These are phyloP conservation scores for Clarias laeviceps DNA, from an alignment of 2,797 vertebrate genomes.

Conservation along the genomic window DNA sequence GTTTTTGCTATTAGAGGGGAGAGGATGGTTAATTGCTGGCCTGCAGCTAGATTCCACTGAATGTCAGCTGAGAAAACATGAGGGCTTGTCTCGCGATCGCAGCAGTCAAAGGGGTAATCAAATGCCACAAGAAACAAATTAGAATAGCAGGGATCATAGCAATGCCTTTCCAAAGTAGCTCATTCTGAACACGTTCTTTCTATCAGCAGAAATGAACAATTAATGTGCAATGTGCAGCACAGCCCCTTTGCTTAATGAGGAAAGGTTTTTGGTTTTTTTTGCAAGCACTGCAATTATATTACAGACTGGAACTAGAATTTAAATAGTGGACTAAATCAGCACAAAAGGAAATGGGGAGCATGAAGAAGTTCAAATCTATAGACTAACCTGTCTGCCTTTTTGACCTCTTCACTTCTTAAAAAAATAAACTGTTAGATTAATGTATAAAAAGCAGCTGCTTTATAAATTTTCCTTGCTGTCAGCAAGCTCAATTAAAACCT, in stretches of 20 bases:
- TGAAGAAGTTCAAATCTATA: constrained; percentile 31
- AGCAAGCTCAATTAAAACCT: constrained; percentile 62
- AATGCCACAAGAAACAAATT: constrained; percentile 59
- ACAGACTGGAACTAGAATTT: neutral
- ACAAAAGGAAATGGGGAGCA: neutral
- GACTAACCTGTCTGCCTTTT: constrained; percentile 30
- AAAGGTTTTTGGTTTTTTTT: neutral
- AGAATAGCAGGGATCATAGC: constrained; percentile 60
- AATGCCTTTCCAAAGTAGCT: constrained; percentile 51
- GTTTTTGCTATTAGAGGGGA: constrained; percentile 61
- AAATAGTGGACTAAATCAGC: constrained; percentile 17
- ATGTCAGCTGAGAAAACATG: constrained; percentile 71
- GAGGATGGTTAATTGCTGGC: constrained; percentile 61
- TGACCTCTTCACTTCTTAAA: constrained; percentile 34
- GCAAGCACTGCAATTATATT: neutral
- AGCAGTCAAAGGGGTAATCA: constrained; percentile 63
- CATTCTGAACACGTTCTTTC: constrained; percentile 36
- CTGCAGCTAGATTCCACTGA: constrained; percentile 59
- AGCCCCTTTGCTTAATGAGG: neutral
- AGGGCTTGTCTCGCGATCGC: constrained; percentile 62
- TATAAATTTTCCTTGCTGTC: constrained; percentile 58
- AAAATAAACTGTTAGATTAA: constrained; percentile 47
- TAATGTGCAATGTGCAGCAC: neutral
- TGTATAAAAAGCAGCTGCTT: constrained; percentile 56
- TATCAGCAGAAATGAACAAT: constrained; percentile 27